Percentiles rank a stretch among this genome's conserved stretches.
Conservation (phyloP, 2,113 vertebrate genomes). For the Hydropotes inermis region DNA sequence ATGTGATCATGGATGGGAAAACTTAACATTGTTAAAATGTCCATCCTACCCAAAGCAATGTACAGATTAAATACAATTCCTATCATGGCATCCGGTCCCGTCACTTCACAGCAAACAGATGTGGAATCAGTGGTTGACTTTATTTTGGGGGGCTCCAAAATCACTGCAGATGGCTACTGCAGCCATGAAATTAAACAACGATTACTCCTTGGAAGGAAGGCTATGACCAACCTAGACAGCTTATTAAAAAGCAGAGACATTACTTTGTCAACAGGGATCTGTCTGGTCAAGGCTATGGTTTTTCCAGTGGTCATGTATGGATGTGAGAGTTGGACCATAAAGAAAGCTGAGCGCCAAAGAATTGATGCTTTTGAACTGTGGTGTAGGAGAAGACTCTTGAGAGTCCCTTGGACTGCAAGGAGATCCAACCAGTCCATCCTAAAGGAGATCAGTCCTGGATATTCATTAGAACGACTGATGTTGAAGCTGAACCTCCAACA, state of each 20-base stretch:
- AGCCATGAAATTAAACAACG: background rate
- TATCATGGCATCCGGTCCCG: background rate
- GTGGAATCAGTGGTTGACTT: background rate
- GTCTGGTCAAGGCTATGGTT: background rate
- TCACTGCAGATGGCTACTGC: background rate
- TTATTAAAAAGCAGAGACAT: background rate
- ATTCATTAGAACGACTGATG: background rate
- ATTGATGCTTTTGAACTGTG: background rate
- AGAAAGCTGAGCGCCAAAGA: background rate
- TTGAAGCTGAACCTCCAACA: background rate
- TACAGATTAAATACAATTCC: background rate
- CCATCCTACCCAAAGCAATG: background rate
- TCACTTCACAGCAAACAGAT: background rate
- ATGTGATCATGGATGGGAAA: background rate
- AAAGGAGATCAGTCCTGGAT: background rate
- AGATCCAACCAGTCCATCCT: background rate
- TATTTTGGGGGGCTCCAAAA: background rate
- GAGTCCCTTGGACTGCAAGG: background rate
- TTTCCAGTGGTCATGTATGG: background rate
- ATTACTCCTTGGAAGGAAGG: background rate
- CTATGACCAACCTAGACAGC: background rate
- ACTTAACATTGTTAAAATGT: background rate
- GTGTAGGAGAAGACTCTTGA: background rate
- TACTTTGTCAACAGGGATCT: background rate
- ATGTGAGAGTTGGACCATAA: background rate